These are phyloP conservation scores for Gymnoscelis rufifasciata DNA, from an alignment of 2,888 invertebrate species.

Conservation along the genomic window DNA sequence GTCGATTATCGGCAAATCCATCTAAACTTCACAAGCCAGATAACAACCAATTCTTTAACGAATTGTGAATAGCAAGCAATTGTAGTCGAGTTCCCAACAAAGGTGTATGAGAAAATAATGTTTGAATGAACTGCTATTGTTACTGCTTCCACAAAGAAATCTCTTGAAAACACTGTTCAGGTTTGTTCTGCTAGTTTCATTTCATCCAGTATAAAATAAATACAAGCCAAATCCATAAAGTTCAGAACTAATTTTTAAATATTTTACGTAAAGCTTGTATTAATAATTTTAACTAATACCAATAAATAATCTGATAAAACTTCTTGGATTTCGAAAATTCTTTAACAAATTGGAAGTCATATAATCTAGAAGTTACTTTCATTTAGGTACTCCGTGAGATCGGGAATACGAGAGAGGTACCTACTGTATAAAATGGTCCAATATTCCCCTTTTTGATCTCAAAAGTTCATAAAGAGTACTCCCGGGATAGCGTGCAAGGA, in stretches of 20 bases:
- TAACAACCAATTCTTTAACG: slow-evolving; percentile 37
- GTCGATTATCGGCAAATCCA: slow-evolving; percentile 12
- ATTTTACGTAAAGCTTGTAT: too few relatives aligned
- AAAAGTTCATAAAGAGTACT: neutral
- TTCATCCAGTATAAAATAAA: slow-evolving; percentile 19
- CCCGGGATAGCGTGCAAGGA: slow-evolving; percentile 12
- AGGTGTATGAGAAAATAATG: slow-evolving; percentile 56
- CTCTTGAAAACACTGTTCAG: slow-evolving; percentile 39
- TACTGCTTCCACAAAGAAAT: slow-evolving; percentile 46
- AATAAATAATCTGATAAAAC: too few relatives aligned
- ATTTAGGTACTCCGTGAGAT: too few relatives aligned
- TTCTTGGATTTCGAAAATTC: too few relatives aligned
- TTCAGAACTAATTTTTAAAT: too few relatives aligned
- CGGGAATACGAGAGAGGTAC: too few relatives aligned
- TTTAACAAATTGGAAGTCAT: too few relatives aligned
- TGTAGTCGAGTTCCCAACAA: slow-evolving; percentile 45
- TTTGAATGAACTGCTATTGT: slow-evolving; percentile 57
- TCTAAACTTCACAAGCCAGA: slow-evolving; percentile 16
- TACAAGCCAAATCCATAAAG: neutral
- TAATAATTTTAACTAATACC: too few relatives aligned
- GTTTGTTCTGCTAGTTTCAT: slow-evolving; percentile 44
- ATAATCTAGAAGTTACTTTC: too few relatives aligned
- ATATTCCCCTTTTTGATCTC: slow-evolving; percentile 1
- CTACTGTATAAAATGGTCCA: slow-evolving; percentile 1
- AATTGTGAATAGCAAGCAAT: slow-evolving; percentile 53